Evolutionary conservation across 1,140 invertebrate species (phyloP), one percentile per base, ranked within the genome.

Genomic region (Scaptomyza montana): DNA sequence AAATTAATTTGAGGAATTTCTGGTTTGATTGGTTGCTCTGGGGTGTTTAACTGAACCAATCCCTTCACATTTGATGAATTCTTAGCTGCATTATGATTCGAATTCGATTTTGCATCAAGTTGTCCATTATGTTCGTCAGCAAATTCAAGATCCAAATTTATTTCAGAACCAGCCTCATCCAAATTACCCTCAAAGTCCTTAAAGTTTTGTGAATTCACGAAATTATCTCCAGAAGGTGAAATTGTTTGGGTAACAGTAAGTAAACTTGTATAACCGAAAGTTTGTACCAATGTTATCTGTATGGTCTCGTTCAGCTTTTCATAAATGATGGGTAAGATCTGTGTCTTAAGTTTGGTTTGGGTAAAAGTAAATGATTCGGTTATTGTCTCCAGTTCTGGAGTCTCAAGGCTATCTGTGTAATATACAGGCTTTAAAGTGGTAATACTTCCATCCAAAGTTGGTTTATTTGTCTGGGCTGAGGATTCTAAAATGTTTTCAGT

Each of bases 291-390:
- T 1, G 97, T 98, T 66, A 96, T 93, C 53, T 94, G 95, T 10
- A 94, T 95, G 0, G 96, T 96, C 72, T 96, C 94, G 47, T 95
- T 95, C 7, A 93, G 94, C 25, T 95, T 94, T 51, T 93, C 93
- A 53, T 70, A 73, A 9, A 97, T 93, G 1, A 98, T 94, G 1
- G 97, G 97, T 50, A 98, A 92, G 59, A 98, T 94, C 77, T 97
- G 96, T 0, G 97, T 98, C 89, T 97, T 97, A 2, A 97, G 92
- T 92, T 98, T 94, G 1, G 95, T 94, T 92, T 97, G 96, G 0
- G 96, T 97, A 5, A 97, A 97, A 65, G 96, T 97, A 92, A 97
- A 98, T 1, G 96, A 97, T 92, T 98, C 97, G 0, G 96, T 97
- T n/a, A 97, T 93, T 0, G 96, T 98, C 93, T 97, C 96, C 56